Evolutionary conservation across 2,797 vertebrate genomes (phyloP), one percentile per base, ranked within the genome.

Genomic region (Simalia tracyae): DNA sequence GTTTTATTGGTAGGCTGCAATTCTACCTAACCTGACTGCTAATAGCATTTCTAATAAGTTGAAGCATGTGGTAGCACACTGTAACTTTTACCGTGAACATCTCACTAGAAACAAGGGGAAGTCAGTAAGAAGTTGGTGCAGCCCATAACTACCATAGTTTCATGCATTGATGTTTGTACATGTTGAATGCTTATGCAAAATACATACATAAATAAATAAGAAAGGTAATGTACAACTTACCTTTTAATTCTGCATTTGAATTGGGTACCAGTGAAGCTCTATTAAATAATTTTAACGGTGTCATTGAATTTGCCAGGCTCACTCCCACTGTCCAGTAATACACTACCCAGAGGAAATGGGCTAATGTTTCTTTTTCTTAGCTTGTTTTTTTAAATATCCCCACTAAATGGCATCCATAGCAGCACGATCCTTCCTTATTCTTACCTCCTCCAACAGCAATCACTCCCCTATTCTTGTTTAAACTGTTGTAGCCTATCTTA

Each of bases 11-110:
- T 86, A 42, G 9, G 36, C 60, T 92, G 22, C 26, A 92, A 72
- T 86, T 89, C 88, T n/a, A 86, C 54, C 4, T 7, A 72, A 54
- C 63, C 56, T 64, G 89, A 56, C 4, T 26, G 26, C 88, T 72
- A 85, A 61, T 86, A 89, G 60, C 56, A 89, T 92, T 85, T 89
- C 76, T 72, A 36, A 60, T 60, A n/a, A 68, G 59, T 15, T 68
- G 61, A 92, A 92, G 68, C 46, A 22, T 31, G 26, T 24, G 60
- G 36, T n/a, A 89, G 24, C 31, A 26, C 5, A 36, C 61, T 81
- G 72, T 46, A 42, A 84, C 2, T 46, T 26, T 66, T 86, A 72
- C 24, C 60, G 12, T 7, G 36, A 24, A 90, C 26, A 61, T 61
- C 5, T 36, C 28, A 12, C 28, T 64, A 90, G 46, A 50, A 85